These are phyloP conservation scores for Nomada hirtipes DNA, from an alignment of 2,888 invertebrate species.

Conservation along the genomic window DNA sequence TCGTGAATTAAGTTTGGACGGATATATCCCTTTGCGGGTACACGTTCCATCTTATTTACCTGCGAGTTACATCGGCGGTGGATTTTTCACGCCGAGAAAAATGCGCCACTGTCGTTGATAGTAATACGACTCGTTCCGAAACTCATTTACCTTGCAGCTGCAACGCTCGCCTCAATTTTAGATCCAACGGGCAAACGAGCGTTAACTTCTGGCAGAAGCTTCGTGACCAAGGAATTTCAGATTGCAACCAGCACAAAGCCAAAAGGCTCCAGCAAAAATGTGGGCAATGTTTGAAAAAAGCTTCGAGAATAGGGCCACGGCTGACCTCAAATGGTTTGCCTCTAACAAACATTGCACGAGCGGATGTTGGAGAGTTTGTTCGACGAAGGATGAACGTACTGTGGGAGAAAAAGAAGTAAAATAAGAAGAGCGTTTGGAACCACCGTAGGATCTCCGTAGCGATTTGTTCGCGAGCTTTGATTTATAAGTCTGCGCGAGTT, in stretches of 20 bases:
- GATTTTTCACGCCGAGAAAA: conserved; percentile 36
- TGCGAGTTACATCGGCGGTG: conserved; percentile 10
- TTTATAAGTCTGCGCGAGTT: conserved; percentile 79
- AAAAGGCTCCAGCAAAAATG: conserved; percentile 19
- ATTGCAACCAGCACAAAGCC: conserved; percentile 15
- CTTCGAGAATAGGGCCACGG: not conserved
- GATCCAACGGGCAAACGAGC: not conserved
- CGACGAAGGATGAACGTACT: not conserved
- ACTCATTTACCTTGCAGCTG: conserved; percentile 3
- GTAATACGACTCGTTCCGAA: conserved; percentile 12
- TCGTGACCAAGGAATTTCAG: conserved; percentile 5
- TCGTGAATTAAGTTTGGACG: conserved; percentile 27
- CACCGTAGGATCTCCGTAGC: conserved; percentile 73
- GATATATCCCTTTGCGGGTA: conserved; percentile 38
- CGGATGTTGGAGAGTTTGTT: not conserved
- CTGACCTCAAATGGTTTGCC: not conserved
- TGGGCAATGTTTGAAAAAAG: not conserved
- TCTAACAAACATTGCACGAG: conserved; percentile 35
- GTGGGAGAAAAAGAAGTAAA: conserved; percentile 37
- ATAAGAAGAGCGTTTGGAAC: conserved; percentile 69
- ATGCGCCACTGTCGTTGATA: not conserved
- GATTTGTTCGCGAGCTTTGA: conserved; percentile 79
- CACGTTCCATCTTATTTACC: conserved; percentile 50
- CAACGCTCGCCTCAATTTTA: conserved; percentile 20
- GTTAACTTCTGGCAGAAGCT: conserved; percentile 2